These are phyloP conservation scores for Stratiolaelaps scimitus DNA, from an alignment of 1,140 invertebrate genomes.

Conservation along the genomic window DNA sequence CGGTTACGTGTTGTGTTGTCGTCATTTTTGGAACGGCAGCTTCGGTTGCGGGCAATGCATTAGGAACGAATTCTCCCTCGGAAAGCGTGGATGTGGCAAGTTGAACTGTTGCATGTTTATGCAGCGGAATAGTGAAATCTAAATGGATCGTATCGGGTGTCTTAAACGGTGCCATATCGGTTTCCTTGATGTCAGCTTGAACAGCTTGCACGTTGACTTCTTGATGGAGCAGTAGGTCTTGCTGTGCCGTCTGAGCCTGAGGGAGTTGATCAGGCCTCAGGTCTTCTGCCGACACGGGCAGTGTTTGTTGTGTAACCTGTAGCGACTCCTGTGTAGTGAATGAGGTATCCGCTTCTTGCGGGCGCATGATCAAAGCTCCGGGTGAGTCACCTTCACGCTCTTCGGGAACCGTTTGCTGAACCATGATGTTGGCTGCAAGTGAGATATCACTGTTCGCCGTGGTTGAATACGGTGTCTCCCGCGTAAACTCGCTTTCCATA, in stretches of 20 bases:
- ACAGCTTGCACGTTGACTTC: conserved; percentile 32
- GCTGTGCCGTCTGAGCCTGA: background rate
- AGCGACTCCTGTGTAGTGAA: conserved; percentile 33
- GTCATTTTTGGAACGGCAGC: conserved; percentile 30
- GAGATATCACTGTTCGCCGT: conserved; percentile 44
- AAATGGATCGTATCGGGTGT: conserved; percentile 29
- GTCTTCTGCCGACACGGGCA: background rate
- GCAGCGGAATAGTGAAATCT: conserved; percentile 30
- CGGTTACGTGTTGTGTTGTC: conserved; percentile 32
- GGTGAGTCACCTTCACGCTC: conserved; percentile 31
- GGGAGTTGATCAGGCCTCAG: background rate
- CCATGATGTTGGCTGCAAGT: conserved; percentile 45
- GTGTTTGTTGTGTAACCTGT: conserved; percentile 29
- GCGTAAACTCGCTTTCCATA: conserved; percentile 42
- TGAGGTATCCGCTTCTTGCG: conserved; percentile 31
- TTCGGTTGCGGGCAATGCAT: conserved; percentile 28
- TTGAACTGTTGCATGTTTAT: conserved; percentile 32
- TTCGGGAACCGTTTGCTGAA: conserved; percentile 37
- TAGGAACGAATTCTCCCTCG: conserved; percentile 31
- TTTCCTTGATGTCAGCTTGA: conserved; percentile 30
- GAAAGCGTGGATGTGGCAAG: conserved; percentile 31
- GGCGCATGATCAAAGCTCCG: conserved; percentile 41
- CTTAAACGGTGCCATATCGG: conserved; percentile 29
- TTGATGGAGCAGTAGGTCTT: conserved; percentile 9
- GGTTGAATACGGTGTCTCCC: conserved; percentile 40